Conservation (phyloP, 2,113 vertebrate genomes). For the Charina bottae region DNA sequence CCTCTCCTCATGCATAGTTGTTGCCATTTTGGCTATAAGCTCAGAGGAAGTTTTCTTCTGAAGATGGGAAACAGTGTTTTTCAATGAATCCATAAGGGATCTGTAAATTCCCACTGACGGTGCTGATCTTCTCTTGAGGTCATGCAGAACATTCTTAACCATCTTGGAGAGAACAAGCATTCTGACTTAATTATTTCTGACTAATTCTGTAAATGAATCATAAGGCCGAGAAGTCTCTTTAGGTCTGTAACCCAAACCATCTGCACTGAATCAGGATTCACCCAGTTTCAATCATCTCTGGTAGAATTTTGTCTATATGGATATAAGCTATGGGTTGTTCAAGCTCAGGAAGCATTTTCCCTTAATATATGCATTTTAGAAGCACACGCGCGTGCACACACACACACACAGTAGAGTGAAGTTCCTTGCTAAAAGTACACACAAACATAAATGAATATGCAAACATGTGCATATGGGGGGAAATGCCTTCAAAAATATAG, state of each 20-base stretch:
- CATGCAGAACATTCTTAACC: constrained; percentile 40
- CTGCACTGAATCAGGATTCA: neutral
- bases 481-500: neutral
- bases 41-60: neutral
- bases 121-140: constrained; percentile 39
- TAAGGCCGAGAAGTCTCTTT: neutral
- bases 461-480: neutral
- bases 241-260: neutral
- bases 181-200: constrained; percentile 56
- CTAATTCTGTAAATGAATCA: constrained; percentile 20
- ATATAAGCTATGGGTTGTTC: neutral
- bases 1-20: neutral
- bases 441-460: neutral
- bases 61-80: neutral
- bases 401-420: neutral
- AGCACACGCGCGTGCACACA: neutral
- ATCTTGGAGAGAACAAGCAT: constrained; percentile 14
- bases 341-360: constrained; percentile 5
- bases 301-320: neutral
- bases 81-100: constrained; percentile 13
- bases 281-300: neutral
- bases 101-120: constrained; percentile 15
- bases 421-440: neutral
- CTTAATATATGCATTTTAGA: neutral
- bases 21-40: neutral